Percentiles rank a stretch among this genome's conserved stretches.
phyloP scores from a whole-genome alignment of 2,888 invertebrate genomes.

The Agonopterix subpropinquella region DNA sequence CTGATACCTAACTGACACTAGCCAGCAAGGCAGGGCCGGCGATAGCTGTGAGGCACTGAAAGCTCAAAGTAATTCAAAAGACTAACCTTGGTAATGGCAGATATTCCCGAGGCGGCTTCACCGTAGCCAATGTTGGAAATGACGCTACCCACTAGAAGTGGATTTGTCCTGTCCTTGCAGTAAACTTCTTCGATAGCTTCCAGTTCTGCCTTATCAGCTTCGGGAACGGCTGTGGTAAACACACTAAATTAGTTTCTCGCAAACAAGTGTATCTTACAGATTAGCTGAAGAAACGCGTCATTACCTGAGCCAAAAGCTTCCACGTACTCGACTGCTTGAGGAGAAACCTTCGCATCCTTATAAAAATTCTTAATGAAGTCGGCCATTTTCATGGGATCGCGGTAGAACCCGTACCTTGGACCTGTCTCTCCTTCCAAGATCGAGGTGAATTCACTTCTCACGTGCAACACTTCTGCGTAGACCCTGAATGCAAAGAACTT shows the following conservation, averaged over 20 bases:
- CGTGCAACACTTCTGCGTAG: constrained; percentile 80
- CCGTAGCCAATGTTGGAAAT: constrained; percentile 66
- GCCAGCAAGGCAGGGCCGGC: too few species aligned
- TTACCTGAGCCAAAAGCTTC: constrained; percentile 6
- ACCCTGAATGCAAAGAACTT: constrained; percentile 33
- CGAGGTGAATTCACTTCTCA: constrained; percentile 78
- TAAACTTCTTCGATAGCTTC: constrained; percentile 76
- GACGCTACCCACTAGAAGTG: constrained; percentile 74
- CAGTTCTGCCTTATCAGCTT: constrained; percentile 80
- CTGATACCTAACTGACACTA: too few species aligned
- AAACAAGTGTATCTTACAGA: too few species aligned
- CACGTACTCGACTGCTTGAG: constrained; percentile 2
- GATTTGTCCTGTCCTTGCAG: constrained; percentile 68
- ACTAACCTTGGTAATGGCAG: constrained; percentile 74
- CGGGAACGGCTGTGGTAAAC: constrained; percentile 47
- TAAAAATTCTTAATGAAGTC: constrained; percentile 1
- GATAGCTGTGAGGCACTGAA: too few species aligned
- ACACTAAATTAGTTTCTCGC: too few species aligned
- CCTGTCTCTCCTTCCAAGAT: constrained; percentile 57
- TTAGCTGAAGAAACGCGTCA: background rate
- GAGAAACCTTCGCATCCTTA: background rate
- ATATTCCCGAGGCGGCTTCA: constrained; percentile 64
- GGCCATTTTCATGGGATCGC: background rate
- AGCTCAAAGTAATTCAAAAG: background rate
- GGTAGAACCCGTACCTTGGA: constrained; percentile 1